phyloP scores from a whole-genome alignment of 2,797 vertebrate species.

The Alca torda region DNA sequence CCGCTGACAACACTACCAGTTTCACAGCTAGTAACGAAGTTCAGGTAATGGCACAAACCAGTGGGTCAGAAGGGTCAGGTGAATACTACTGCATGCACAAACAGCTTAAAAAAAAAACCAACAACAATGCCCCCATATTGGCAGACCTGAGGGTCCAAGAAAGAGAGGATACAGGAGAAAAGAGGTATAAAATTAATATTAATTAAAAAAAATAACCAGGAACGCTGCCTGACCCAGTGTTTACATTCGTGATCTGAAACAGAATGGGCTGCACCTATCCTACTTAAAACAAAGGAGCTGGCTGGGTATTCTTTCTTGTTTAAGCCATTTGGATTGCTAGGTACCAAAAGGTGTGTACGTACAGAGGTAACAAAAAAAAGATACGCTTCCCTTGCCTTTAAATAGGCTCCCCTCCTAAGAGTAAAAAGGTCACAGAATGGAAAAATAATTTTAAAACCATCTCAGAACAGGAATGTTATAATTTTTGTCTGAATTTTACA shows the following conservation, averaged over 20 bases:
- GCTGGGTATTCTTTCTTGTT: background rate
- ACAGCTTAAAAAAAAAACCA: background rate
- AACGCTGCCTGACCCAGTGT: background rate
- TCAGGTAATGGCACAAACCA: background rate
- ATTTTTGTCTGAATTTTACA: background rate
- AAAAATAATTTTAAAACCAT: constrained; percentile 28
- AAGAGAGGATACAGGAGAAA: background rate
- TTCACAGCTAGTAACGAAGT: fast-evolving
- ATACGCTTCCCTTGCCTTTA: background rate
- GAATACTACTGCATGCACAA: background rate
- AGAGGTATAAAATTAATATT: background rate
- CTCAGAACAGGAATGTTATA: constrained; percentile 39
- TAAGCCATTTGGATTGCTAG: background rate
- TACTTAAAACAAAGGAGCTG: background rate
- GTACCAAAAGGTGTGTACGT: background rate
- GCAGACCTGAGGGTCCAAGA: background rate
- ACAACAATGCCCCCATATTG: background rate
- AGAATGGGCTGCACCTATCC: background rate
- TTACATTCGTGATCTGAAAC: background rate
- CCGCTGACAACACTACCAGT: background rate
- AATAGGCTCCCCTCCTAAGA: background rate
- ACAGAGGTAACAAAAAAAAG: background rate
- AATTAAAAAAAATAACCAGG: background rate
- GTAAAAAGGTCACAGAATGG: constrained; percentile 25
- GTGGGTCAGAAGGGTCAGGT: background rate